These are phyloP conservation scores for Vicugna pacos DNA, from an alignment of 2,113 vertebrate genomes.

Conservation along the genomic window DNA sequence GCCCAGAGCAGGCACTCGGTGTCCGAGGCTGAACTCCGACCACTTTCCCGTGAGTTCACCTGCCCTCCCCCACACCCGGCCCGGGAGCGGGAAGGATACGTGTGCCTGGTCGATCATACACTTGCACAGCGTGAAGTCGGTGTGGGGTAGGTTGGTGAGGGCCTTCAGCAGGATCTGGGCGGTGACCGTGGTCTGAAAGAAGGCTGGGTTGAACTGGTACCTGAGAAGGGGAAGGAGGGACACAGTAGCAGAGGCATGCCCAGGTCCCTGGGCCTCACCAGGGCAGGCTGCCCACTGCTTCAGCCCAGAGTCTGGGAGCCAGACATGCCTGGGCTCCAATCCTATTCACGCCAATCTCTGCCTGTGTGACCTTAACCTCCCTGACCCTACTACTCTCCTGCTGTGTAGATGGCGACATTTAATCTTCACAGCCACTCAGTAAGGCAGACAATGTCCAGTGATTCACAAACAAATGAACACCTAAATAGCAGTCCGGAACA, in stretches of 20 bases:
- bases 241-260: background rate
- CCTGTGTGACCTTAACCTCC: background rate
- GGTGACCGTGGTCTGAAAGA: constrained; percentile 95
- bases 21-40: background rate
- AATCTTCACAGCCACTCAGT: background rate
- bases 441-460: background rate
- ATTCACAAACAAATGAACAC: background rate
- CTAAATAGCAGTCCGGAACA: background rate
- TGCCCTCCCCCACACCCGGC: rapidly evolving
- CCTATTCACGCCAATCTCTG: background rate
- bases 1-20: background rate
- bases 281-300: background rate
- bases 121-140: constrained; percentile 97
- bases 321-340: background rate
- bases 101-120: constrained; percentile 98
- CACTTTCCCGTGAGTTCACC: rapidly evolving
- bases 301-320: background rate
- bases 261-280: background rate
- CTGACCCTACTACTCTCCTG: background rate
- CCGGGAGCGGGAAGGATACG: constrained; percentile 89
- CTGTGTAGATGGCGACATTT: background rate
- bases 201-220: constrained; percentile 98
- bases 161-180: constrained; percentile 98
- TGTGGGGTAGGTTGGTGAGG: constrained; percentile 96
- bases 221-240: constrained; percentile 80